phyloP scores from a whole-genome alignment of 2,797 vertebrate genomes.

The Astyanax mexicanus region DNA sequence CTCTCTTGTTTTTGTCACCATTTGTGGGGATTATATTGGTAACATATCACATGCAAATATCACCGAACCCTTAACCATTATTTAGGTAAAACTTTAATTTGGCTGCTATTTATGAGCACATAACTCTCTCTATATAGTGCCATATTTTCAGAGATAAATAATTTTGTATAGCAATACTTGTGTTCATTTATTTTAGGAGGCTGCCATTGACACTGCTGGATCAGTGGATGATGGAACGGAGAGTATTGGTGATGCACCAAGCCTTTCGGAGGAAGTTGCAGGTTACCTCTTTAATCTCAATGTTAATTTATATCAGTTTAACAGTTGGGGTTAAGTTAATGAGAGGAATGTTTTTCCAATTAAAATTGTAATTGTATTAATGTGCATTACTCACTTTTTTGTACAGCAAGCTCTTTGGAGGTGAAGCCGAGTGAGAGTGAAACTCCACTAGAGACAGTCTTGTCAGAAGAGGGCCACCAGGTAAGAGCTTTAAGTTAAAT shows the following conservation, averaged over 20 bases:
- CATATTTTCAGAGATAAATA: too few relatives aligned
- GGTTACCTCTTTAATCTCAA: constrained; percentile 61
- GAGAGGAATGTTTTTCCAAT: neutral
- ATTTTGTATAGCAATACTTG: neutral
- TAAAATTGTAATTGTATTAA: neutral
- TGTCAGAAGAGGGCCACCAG: constrained; percentile 82
- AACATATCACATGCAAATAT: neutral
- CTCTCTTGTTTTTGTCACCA: too few relatives aligned
- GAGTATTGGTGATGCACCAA: constrained; percentile 78
- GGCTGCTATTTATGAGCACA: too few relatives aligned
- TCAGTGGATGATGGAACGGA: constrained; percentile 79
- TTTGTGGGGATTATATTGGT: neutral
- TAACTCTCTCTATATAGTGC: too few relatives aligned
- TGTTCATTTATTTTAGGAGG: constrained; percentile 72
- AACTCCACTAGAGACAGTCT: constrained; percentile 67
- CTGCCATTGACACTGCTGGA: constrained; percentile 73
- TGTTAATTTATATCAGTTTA: neutral
- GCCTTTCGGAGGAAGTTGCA: constrained; percentile 79
- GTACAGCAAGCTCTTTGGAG: constrained; percentile 72
- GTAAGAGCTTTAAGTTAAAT: constrained; percentile 61
- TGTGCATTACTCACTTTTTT: constrained; percentile 1
- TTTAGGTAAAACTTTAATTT: too few relatives aligned
- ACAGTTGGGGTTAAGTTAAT: neutral
- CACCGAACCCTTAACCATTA: neutral
- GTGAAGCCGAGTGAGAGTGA: constrained; percentile 65